Conservation (phyloP, 2,797 vertebrate genomes). For the Halcyon chelicuti region DNA sequence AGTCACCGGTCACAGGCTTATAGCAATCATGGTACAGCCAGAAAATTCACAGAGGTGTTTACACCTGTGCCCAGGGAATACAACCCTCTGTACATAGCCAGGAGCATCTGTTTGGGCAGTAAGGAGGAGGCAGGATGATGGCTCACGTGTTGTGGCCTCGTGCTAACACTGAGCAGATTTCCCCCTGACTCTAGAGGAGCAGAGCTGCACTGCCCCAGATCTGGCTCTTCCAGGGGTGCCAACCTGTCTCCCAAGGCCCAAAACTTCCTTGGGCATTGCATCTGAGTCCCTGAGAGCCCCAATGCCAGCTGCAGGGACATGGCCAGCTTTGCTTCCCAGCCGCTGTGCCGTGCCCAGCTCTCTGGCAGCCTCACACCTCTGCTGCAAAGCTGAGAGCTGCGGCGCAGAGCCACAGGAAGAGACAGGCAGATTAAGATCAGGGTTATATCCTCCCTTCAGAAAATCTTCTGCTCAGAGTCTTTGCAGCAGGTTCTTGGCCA, state of each 20-base stretch:
- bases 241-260: neutral
- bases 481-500: neutral
- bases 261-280: neutral
- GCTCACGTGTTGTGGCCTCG: rapidly evolving
- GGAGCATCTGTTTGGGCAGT: neutral
- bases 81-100: too few relatives aligned
- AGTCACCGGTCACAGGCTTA: neutral
- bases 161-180: neutral
- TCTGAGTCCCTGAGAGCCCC: rapidly evolving
- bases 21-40: rapidly evolving
- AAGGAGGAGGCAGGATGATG: neutral
- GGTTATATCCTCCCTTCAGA: neutral
- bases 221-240: neutral
- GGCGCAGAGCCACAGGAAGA: rapidly evolving
- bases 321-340: neutral
- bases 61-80: neutral
- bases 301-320: neutral
- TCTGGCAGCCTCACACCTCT: neutral
- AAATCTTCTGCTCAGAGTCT: neutral
- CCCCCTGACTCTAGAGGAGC: neutral
- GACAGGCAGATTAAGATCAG: rapidly evolving
- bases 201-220: neutral
- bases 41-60: neutral
- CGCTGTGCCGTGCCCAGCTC: rapidly evolving
- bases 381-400: neutral